Base-by-base conservation (phyloP, 2,113 vertebrate genomes). In the Anguilla japonica region DNA sequence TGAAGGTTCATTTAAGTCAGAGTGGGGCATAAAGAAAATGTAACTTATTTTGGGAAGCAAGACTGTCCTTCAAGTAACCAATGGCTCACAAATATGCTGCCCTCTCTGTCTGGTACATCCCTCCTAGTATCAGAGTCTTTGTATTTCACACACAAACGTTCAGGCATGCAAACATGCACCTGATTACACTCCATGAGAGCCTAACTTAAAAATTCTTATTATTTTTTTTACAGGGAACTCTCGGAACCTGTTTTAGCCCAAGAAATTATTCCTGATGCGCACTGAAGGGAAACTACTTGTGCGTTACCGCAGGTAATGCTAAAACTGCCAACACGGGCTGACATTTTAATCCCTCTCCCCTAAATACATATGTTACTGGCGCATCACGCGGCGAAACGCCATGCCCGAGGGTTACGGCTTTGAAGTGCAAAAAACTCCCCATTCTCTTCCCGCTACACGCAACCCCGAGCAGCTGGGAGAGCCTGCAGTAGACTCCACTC, bases 281-380 rank as follows among this genome's bases (percentile, higher is more conserved):
- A 57, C 29, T 79, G 34, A 63, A 71, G 85, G 60, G 57, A 60
- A 84, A 43, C 20, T 53, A 83, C 20, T 82, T 29, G 50, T 87
- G 80, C 82, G 83, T 79, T 79, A 84, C 43, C n/a, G 34, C n/a
- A 87, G 83, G 84, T 88, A 82, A 86, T 75, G 43, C 34, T 83
- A 60, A 87, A 90, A 87, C 83, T 86, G 87, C 79, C 71, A 85
- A 81, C 53, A 82, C 67, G 82, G 83, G 50, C 39, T 81, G 87
- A 79, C 79, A 81, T 75, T 81, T 88, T 82, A 89, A 87, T 87
- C 83, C 78, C 79, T 11, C 41, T 85, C 83, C 80, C 80, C 81
- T 82, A 84, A 88, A 87, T 83, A 85, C 79, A 84, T 84, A 50
- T 87, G 57, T 89, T 79, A 85, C 63, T 88, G 81, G 84, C 43